Conservation (phyloP, 2,888 invertebrate genomes). For the Caenorhabditis afra region DNA sequence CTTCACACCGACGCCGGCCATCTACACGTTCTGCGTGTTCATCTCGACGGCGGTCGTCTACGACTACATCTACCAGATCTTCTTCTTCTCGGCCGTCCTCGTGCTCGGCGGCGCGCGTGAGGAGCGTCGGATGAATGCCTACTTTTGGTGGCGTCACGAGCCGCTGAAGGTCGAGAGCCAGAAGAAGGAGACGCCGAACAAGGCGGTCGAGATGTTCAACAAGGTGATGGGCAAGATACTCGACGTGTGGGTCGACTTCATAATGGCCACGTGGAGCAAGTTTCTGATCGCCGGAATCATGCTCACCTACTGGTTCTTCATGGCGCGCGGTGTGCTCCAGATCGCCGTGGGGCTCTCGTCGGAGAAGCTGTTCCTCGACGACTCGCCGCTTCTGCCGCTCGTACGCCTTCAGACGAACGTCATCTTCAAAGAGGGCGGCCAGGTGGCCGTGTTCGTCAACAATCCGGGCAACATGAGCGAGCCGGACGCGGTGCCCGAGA, state of each 20-base stretch:
- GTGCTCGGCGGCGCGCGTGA: constrained; percentile 77
- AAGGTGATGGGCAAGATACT: constrained; percentile 46
- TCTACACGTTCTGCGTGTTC: constrained; percentile 79
- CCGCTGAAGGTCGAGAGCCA: constrained; percentile 62
- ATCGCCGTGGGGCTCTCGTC: constrained; percentile 78
- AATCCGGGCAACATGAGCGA: constrained; percentile 77
- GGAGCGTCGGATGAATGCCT: constrained; percentile 72
- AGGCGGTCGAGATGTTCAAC: constrained; percentile 40
- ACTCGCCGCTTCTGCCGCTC: constrained; percentile 79
- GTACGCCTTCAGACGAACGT: constrained; percentile 79
- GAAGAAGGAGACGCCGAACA: constrained; percentile 21
- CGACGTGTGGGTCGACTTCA: constrained; percentile 78
- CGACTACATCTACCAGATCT: constrained; percentile 79
- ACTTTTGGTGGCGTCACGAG: constrained; percentile 69
- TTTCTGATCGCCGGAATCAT: constrained; percentile 65
- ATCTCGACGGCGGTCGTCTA: constrained; percentile 78
- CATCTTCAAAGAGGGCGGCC: constrained; percentile 80
- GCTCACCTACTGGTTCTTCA: constrained; percentile 76
- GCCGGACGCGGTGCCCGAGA: constrained; percentile 73
- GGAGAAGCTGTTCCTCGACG: constrained; percentile 80
- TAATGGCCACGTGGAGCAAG: constrained; percentile 73
- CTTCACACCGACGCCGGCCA: constrained; percentile 79
- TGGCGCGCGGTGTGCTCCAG: constrained; percentile 76
- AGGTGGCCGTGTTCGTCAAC: constrained; percentile 79
- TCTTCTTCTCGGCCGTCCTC: constrained; percentile 79